These are phyloP conservation scores for Diplodus sargus DNA, from an alignment of 2,797 vertebrate species.

Conservation along the genomic window DNA sequence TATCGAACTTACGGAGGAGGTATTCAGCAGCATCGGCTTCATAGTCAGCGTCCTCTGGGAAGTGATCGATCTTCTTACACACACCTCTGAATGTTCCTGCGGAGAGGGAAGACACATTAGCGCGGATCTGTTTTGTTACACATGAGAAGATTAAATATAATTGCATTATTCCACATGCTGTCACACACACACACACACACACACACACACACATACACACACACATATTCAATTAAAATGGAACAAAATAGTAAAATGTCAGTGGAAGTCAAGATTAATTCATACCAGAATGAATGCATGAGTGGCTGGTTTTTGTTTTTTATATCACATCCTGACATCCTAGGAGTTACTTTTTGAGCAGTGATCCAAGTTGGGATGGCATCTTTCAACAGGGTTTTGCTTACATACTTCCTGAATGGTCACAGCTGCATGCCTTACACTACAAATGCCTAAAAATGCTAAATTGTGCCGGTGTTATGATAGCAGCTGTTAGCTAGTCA, in stretches of 20 bases:
- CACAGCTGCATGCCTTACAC: too few relatives aligned
- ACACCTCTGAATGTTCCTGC: constrained; percentile 96
- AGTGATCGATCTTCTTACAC: constrained; percentile 99
- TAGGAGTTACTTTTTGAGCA: too few relatives aligned
- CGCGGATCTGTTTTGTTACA: neutral
- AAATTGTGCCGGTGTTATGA: neutral
- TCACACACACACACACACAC: neutral
- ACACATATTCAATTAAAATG: neutral
- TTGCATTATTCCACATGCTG: neutral
- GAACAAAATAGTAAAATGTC: neutral
- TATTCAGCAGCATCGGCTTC: constrained; percentile 98
- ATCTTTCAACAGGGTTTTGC: neutral
- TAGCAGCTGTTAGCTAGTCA: neutral
- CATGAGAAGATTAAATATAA: neutral
- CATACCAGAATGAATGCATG: neutral
- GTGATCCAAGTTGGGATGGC: too few relatives aligned
- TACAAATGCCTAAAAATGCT: neutral
- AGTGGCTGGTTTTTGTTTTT: too few relatives aligned
- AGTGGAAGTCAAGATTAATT: neutral
- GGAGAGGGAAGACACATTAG: constrained; percentile 55
- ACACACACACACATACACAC: neutral
- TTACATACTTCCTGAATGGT: neutral
- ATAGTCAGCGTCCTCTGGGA: constrained; percentile 97
- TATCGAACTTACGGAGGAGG: constrained; percentile 90
- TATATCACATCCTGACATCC: too few relatives aligned